These are phyloP conservation scores for Liasis olivaceus DNA, from an alignment of 2,797 vertebrate species.

Conservation along the genomic window DNA sequence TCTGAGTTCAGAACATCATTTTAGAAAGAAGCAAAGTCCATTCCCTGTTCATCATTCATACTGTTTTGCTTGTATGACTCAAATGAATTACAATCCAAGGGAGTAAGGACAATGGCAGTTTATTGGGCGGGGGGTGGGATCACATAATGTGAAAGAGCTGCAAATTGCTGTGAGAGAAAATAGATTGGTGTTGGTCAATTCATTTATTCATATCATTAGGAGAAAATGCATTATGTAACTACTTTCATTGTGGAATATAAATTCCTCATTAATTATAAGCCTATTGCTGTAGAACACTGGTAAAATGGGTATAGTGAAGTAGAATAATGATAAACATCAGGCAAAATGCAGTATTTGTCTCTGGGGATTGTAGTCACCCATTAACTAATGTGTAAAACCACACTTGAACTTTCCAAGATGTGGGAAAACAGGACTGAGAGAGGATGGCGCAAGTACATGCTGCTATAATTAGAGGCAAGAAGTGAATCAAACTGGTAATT, in stretches of 20 bases:
- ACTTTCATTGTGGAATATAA: conserved; percentile 28
- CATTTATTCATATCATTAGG: conserved; percentile 47
- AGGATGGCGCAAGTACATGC: conserved; percentile 10
- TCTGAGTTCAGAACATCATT: background rate
- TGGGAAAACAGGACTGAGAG: conserved; percentile 26
- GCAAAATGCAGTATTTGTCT: conserved; percentile 4
- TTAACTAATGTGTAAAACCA: conserved; percentile 20
- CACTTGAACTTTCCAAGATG: conserved; percentile 18
- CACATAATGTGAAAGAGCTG: background rate
- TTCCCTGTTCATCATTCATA: conserved; percentile 11
- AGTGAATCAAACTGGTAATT: conserved; percentile 33
- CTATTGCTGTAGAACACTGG: conserved; percentile 1
- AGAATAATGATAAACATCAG: conserved; percentile 33
- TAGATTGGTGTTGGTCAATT: conserved; percentile 41
- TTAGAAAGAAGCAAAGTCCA: background rate
- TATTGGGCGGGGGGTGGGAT: background rate
- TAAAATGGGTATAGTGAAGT: conserved; percentile 28
- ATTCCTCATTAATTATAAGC: conserved; percentile 16
- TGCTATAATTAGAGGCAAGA: conserved; percentile 33
- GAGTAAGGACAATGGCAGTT: conserved; percentile 23
- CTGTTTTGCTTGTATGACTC: conserved; percentile 21
- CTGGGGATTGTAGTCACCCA: conserved; percentile 20
- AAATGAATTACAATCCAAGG: conserved; percentile 37
- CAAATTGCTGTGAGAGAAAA: conserved; percentile 29
- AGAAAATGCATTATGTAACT: conserved; percentile 37